phyloP scores from a whole-genome alignment of 1,140 invertebrate species.

The Drosophila rhopaloa region DNA sequence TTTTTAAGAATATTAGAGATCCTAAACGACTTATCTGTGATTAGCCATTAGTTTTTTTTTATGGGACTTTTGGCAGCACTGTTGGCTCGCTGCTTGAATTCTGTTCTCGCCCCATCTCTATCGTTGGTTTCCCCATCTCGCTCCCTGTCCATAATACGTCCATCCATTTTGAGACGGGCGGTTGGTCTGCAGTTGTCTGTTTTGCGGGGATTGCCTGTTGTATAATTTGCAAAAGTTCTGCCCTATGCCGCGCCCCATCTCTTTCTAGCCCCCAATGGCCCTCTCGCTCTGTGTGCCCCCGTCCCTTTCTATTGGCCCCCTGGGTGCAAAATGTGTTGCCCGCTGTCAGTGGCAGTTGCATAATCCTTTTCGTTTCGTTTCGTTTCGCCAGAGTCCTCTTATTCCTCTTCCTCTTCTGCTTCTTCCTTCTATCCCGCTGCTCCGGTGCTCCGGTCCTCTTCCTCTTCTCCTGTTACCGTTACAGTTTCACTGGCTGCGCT shows the following conservation, averaged over 20 bases:
- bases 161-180: constrained; percentile 28
- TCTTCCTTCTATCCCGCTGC: constrained; percentile 7
- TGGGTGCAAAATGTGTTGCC: constrained; percentile 45
- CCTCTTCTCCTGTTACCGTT: constrained; percentile 19
- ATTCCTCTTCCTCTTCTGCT: neutral
- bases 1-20: too few relatives aligned
- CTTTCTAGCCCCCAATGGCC: neutral
- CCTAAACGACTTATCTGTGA: too few relatives aligned
- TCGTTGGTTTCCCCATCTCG: neutral
- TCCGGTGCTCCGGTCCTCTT: neutral
- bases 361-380: constrained; percentile 46
- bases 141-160: constrained; percentile 17
- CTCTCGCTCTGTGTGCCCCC: neutral
- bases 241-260: neutral
- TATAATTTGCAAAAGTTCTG: constrained; percentile 54
- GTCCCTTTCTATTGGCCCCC: constrained; percentile 34
- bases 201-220: constrained; percentile 40
- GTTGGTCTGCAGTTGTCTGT: constrained; percentile 46
- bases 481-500: constrained; percentile 42
- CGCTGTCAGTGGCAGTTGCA: constrained; percentile 45
- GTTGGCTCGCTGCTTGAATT: neutral
- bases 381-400: constrained; percentile 25
- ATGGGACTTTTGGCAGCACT: constrained; percentile 9
- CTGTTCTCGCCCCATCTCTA: neutral
- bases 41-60: neutral